Conservation (phyloP, 1,140 invertebrate genomes). For the Heterodera carotae region DNA sequence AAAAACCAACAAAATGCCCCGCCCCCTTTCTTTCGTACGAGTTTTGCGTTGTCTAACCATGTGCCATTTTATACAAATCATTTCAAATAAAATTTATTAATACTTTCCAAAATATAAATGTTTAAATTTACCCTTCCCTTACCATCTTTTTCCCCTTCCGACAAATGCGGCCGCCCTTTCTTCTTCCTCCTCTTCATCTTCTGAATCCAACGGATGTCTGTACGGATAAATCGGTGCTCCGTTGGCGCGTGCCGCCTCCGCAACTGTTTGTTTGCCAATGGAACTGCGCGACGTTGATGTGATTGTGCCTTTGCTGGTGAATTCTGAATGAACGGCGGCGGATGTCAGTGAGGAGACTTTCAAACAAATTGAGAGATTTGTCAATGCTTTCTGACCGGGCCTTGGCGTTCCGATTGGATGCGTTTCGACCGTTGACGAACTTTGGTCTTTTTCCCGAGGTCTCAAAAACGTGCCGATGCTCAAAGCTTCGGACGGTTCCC, state of each 20-base stretch:
- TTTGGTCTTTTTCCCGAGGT: constrained; percentile 20
- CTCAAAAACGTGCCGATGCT: constrained; percentile 39
- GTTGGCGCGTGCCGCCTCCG: constrained; percentile 48
- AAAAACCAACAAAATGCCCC: too few relatives aligned
- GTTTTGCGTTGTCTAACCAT: too few relatives aligned
- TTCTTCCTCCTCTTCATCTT: constrained; percentile 33
- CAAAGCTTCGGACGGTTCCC: constrained; percentile 27
- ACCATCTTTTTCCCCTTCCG: background rate
- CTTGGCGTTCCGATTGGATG: constrained; percentile 13
- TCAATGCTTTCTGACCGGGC: background rate
- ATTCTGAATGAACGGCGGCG: background rate
- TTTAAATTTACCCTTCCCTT: background rate
- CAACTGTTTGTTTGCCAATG: constrained; percentile 56
- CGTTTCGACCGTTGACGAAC: background rate
- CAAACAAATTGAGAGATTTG: too few relatives aligned
- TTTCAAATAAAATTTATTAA: background rate
- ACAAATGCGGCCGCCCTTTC: background rate
- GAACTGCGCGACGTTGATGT: constrained; percentile 22
- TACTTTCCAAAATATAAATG: too few relatives aligned
- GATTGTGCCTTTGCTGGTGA: constrained; percentile 3
- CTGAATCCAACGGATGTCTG: constrained; percentile 47
- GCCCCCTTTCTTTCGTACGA: too few relatives aligned
- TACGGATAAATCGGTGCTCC: constrained; percentile 51
- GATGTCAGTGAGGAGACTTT: too few relatives aligned
- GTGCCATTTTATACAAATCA: background rate